Base-by-base conservation (phyloP, 1,140 invertebrate genomes). In the Drosophila virilis region DNA sequence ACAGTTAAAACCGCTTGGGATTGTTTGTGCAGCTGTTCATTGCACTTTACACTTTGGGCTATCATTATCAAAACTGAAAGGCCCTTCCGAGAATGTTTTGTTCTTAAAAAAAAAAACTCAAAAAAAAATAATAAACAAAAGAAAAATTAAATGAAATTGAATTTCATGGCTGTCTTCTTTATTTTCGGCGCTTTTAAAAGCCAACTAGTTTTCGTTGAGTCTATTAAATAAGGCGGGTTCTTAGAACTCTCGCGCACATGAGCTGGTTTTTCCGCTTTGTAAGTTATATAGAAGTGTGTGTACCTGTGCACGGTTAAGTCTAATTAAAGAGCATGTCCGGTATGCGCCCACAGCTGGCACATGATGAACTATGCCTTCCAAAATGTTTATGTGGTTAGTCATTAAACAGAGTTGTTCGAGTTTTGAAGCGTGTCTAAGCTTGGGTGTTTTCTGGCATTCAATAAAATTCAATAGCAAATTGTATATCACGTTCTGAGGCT, bases 131-230 rank as follows among this genome's bases (percentile, higher is more conserved):
- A 40, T 40, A 17, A 28, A 28, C 46, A 22, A 57, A 42, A 42
- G 6, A 13, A 37, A 80, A 75, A 78, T 68, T 57, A 67, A 81
- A 82, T 84, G 68, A 86, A 86, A 85, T 85, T 74, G 78, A 85
- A 86, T 81, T 85, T 88, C 71, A 86, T 86, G 81, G 67, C 74
- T 72, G 62, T 80, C 75, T 69, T 66, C 48, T 45, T 64, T 59
- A 8, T 52, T 60, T 64, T 71, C 33, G 57, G 55, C 9, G 15
- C 77, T 64, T 85, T 84, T 80, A 84, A 84, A 85, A 72, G 50
- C 62, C 59, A 84, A 84, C 80, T 68, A 73, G 79, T 79, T 77
- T 83, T 35, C 9, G 33, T 76, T 58, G 71, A 66, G 74, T 64
- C 77, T 83, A 84, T 79, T 74, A 84, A 72, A 69, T 46, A 45